Conservation (phyloP, 2,888 invertebrate genomes). For the Rhynchonema sp. region DNA sequence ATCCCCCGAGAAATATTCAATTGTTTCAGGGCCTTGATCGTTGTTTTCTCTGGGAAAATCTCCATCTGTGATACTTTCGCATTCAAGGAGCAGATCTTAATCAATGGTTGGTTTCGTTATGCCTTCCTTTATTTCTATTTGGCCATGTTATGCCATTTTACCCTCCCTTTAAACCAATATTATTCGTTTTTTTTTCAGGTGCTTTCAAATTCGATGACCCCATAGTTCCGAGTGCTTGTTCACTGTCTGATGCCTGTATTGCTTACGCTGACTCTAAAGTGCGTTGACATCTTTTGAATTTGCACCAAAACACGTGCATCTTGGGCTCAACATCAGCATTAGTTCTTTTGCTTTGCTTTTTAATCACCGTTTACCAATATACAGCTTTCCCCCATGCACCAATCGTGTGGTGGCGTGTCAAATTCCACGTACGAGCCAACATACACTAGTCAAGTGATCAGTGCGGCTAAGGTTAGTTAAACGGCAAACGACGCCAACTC, state of each 20-base stretch:
- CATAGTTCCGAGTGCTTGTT: background rate
- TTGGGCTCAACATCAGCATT: background rate
- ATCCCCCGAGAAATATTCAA: background rate
- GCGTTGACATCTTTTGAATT: too few relatives aligned
- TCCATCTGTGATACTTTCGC: conserved; percentile 28
- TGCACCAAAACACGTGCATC: background rate
- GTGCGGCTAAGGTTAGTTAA: conserved; percentile 35
- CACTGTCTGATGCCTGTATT: background rate
- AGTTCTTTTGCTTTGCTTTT: background rate
- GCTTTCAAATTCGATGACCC: background rate
- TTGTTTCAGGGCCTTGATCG: conserved; percentile 13
- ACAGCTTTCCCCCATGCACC: conserved; percentile 10
- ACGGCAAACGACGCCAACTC: too few relatives aligned
- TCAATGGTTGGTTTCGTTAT: background rate
- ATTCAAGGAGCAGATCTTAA: conserved; percentile 11
- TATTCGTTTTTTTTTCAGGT: background rate
- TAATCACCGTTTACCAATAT: too few relatives aligned
- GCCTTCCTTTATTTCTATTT: too few relatives aligned
- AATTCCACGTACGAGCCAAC: conserved; percentile 29
- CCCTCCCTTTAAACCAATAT: background rate
- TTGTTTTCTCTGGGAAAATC: conserved; percentile 23
- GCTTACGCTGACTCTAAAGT: background rate
- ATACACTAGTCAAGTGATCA: conserved; percentile 34
- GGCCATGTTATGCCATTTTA: too few relatives aligned
- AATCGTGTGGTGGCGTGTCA: conserved; percentile 32